A percentile compares a stretch with the other conserved stretches of the same genome.
phyloP scores from a whole-genome alignment of 2,797 vertebrate species.

The Synaphobranchus kaupii region DNA sequence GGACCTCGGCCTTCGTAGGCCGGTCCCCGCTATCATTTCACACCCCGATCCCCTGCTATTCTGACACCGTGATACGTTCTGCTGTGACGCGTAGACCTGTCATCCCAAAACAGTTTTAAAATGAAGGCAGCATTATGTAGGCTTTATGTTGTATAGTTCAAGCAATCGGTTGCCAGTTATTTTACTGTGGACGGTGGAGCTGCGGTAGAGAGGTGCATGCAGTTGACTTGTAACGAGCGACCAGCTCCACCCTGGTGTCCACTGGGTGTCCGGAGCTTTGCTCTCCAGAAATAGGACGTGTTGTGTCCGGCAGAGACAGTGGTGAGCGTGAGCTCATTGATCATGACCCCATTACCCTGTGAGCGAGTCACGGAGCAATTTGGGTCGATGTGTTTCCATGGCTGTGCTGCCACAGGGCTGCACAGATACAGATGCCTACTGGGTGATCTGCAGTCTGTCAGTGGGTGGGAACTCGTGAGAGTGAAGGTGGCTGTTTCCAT shows the following conservation, averaged over 20 bases:
- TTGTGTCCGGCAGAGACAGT: too few species aligned
- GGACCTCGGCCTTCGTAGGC: neutral
- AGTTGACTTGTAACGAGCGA: neutral
- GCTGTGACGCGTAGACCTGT: too few species aligned
- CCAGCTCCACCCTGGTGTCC: neutral
- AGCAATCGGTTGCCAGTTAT: neutral
- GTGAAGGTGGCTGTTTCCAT: neutral
- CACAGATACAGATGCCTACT: neutral
- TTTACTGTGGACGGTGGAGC: neutral
- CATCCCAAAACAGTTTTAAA: too few species aligned
- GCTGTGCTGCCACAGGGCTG: neutral
- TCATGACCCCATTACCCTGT: neutral
- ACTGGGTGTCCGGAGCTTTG: neutral
- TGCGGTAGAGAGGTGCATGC: neutral
- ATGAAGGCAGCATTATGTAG: neutral
- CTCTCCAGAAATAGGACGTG: neutral
- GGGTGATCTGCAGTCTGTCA: neutral
- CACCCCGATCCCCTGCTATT: too few species aligned
- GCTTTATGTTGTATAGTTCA: neutral
- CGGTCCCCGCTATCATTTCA: too few species aligned
- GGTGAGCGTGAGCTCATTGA: neutral
- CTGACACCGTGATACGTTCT: too few species aligned
- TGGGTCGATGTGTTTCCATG: slow-evolving; percentile 6
- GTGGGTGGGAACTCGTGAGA: neutral
- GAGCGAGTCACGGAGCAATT: neutral